Conservation (phyloP, 1,140 invertebrate genomes). For the Temnothorax curvispinosus region DNA sequence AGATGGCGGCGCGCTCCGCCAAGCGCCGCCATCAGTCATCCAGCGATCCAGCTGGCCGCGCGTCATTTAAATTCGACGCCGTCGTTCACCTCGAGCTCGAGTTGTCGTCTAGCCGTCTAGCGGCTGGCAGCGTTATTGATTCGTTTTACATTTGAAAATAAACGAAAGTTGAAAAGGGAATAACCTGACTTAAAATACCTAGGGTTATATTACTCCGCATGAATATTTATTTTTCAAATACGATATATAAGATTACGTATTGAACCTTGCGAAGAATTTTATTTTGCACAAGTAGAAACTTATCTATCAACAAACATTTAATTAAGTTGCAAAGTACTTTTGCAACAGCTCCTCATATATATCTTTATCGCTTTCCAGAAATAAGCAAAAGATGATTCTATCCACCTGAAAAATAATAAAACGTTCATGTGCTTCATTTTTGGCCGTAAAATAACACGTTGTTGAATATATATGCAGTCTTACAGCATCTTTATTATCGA, state of each 20-base stretch:
- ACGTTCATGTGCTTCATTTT: neutral
- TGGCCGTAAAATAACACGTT: neutral
- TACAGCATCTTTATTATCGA: slow-evolving; percentile 87
- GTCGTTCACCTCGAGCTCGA: no score
- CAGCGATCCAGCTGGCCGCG: neutral
- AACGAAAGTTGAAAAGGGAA: neutral
- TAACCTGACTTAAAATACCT: neutral
- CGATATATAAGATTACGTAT: slow-evolving; percentile 7
- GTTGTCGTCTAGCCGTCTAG: no score
- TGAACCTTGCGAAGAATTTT: neutral
- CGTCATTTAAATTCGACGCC: neutral
- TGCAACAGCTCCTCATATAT: slow-evolving; percentile 91
- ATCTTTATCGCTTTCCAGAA: slow-evolving; percentile 90
- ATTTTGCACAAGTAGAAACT: neutral
- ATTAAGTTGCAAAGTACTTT: slow-evolving; percentile 89
- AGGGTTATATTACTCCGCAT: slow-evolving; percentile 7
- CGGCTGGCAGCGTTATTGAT: no score
- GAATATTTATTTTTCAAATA: slow-evolving; percentile 63
- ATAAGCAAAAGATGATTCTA: slow-evolving; percentile 93
- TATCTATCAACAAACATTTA: neutral
- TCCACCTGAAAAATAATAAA: slow-evolving; percentile 87
- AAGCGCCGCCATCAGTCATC: neutral
- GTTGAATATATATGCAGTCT: slow-evolving; percentile 60
- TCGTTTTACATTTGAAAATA: neutral
- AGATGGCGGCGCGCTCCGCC: slow-evolving; percentile 78